A percentile compares a stretch with the other conserved stretches of the same genome.
Conservation (phyloP, 2,888 invertebrate species). For the Meiosimyza platycephala region DNA sequence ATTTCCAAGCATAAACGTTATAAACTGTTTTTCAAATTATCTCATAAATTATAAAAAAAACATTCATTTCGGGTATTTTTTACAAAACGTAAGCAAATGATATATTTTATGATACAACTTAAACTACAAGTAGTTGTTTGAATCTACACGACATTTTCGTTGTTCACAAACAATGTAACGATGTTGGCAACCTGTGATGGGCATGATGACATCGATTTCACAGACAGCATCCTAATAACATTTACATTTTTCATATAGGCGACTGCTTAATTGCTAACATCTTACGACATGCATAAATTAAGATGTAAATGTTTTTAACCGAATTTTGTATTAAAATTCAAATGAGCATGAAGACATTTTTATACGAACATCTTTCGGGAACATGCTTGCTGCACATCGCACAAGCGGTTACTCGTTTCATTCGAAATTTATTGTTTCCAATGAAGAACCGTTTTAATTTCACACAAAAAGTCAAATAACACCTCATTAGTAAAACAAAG, state of each 20-base stretch:
- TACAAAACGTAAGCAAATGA: too few relatives aligned
- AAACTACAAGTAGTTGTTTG: too few relatives aligned
- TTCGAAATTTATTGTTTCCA: constrained; percentile 18
- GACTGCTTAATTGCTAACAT: constrained; percentile 19
- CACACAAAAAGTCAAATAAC: constrained; percentile 15
- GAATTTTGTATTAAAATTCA: constrained; percentile 8
- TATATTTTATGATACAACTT: too few relatives aligned
- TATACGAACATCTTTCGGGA: not conserved
- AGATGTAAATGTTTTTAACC: constrained; percentile 18
- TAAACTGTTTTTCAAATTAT: too few relatives aligned
- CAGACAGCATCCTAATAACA: not conserved
- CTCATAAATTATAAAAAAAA: too few relatives aligned
- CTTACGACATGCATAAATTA: constrained; percentile 26
- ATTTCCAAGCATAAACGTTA: too few relatives aligned
- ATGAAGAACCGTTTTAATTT: not conserved
- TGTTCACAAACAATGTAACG: too few relatives aligned
- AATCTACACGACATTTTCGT: too few relatives aligned
- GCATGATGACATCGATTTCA: not conserved
- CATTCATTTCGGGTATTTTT: too few relatives aligned
- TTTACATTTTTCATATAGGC: constrained; percentile 4
- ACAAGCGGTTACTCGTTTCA: constrained; percentile 8
- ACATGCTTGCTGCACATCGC: not conserved
- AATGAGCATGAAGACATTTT: constrained; percentile 19
- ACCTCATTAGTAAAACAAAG: constrained; percentile 21
- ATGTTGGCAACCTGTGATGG: too few relatives aligned